Percentiles rank a stretch among this genome's conserved stretches.
Conservation (phyloP, 2,113 vertebrate species). For the Lipophrys pholis region DNA sequence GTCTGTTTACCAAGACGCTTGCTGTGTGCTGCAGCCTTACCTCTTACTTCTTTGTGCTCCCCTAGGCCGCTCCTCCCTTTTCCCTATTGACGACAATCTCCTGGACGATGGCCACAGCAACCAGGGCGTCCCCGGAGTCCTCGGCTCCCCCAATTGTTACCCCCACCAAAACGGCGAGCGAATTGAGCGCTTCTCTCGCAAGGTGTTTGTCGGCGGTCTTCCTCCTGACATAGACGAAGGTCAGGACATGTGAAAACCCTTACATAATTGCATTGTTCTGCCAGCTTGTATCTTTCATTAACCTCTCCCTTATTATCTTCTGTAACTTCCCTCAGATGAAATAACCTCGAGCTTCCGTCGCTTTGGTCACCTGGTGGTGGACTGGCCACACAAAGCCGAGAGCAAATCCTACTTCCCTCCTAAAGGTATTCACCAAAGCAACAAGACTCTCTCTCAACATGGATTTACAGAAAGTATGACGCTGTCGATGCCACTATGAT, state of each 20-base stretch:
- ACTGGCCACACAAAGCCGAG: slow-evolving; percentile 99
- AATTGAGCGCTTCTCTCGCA: slow-evolving; percentile 97
- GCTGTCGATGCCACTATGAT: no score
- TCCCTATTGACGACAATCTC: slow-evolving; percentile 96
- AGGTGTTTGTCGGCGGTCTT: slow-evolving; percentile 97
- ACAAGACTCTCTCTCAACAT: background rate
- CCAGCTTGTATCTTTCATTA: background rate
- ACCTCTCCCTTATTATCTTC: background rate
- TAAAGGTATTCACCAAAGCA: slow-evolving; percentile 88
- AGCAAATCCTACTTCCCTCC: slow-evolving; percentile 99
- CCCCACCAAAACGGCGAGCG: slow-evolving; percentile 95
- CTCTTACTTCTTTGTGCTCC: slow-evolving; percentile 53
- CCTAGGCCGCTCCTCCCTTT: slow-evolving; percentile 97
- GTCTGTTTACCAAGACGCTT: background rate
- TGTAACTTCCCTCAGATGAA: slow-evolving; percentile 85
- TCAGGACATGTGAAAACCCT: slow-evolving; percentile 52
- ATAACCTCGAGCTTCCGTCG: slow-evolving; percentile 97
- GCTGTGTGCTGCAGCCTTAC: background rate
- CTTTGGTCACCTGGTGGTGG: slow-evolving; percentile 97
- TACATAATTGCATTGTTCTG: background rate
- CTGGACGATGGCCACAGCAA: slow-evolving; percentile 93
- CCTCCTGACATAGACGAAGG: slow-evolving; percentile 99
- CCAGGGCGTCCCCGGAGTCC: slow-evolving; percentile 89
- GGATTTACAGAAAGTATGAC: no score
- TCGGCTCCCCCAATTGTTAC: slow-evolving; percentile 92